A percentile compares a stretch with the other conserved stretches of the same genome.
Evolutionary conservation across 2,113 vertebrate genomes (phyloP).

Genomic region (Conger conger): DNA sequence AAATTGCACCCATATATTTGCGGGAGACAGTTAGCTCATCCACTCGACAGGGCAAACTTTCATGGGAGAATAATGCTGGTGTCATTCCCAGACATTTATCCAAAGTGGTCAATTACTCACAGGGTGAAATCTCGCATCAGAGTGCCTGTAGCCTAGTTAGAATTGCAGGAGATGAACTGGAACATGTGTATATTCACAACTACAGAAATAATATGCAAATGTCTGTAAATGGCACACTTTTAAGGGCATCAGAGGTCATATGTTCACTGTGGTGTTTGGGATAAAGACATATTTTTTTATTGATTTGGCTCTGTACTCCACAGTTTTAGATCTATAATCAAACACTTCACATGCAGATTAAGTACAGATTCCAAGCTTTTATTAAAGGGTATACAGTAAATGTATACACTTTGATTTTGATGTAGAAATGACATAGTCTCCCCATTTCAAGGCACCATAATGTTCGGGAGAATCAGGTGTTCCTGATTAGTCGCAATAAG

Average conservation of each 20-base stretch:
- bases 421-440: too few relatives aligned
- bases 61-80: conserved; percentile 68
- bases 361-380: too few relatives aligned
- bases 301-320: too few relatives aligned
- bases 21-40: conserved; percentile 69
- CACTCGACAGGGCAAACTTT: conserved; percentile 72
- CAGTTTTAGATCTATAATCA: too few relatives aligned
- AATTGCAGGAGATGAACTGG: conserved; percentile 24
- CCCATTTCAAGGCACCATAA: too few relatives aligned
- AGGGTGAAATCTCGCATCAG: conserved; percentile 55
- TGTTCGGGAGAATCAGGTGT: too few relatives aligned
- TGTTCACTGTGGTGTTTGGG: too few relatives aligned
- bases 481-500: too few relatives aligned
- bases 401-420: too few relatives aligned
- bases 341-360: too few relatives aligned
- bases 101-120: conserved; percentile 71
- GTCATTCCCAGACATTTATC: conserved; percentile 71
- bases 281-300: too few relatives aligned
- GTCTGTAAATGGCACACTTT: not conserved
- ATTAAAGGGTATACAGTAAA: too few relatives aligned
- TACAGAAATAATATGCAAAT: not conserved
- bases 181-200: not conserved
- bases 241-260: not conserved
- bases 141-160: conserved; percentile 34
- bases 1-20: conserved; percentile 76